These are phyloP conservation scores for Euleptes europaea DNA, from an alignment of 2,113 vertebrate species.

Conservation along the genomic window DNA sequence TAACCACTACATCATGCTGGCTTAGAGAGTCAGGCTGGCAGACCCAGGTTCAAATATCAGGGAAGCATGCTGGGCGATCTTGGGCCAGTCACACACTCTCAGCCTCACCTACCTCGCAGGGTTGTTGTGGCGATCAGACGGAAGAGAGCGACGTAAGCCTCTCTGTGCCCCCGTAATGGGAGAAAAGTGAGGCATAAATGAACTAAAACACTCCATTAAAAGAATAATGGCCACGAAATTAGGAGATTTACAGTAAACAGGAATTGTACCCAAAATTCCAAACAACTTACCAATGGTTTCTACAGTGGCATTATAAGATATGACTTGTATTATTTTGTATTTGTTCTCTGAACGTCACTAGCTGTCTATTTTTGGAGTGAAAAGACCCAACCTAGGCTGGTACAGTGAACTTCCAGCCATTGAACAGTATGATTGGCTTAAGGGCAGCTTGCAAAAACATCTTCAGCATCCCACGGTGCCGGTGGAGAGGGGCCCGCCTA, in stretches of 20 bases:
- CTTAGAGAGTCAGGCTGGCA: no score
- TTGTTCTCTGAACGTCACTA: not conserved
- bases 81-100: no score
- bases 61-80: no score
- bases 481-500: fast-evolving
- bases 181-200: no score
- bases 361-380: not conserved
- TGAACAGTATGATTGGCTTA: not conserved
- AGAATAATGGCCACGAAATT: not conserved
- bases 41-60: no score
- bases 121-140: no score
- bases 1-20: no score
- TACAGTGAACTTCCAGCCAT: fast-evolving
- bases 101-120: no score
- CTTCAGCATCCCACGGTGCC: not conserved
- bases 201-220: not conserved
- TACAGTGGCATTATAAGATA: not conserved
- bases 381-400: not conserved
- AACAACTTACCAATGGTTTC: not conserved
- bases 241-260: not conserved
- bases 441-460: not conserved
- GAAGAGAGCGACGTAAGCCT: no score
- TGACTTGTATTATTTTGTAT: not conserved
- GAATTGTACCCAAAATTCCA: not conserved
- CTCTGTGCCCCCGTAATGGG: no score